Evolutionary conservation across 2,888 invertebrate genomes (phyloP).

Genomic region (Stegophylla sp.): DNA sequence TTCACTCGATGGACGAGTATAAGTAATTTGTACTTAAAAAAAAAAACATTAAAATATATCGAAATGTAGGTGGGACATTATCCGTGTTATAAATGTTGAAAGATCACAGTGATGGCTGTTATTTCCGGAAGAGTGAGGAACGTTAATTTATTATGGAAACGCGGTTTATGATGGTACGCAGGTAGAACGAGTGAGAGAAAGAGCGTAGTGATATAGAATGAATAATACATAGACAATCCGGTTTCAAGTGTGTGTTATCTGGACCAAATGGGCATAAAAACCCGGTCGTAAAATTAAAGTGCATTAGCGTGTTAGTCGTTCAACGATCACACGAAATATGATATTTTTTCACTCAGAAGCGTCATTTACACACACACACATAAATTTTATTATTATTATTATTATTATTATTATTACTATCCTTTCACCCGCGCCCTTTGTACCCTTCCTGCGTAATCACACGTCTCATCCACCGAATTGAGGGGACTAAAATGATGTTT

Average conservation of each 20-base stretch:
- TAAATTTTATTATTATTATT: not conserved
- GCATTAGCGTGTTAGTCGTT: slow-evolving; percentile 54
- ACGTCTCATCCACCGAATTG: not conserved
- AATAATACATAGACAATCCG: slow-evolving; percentile 31
- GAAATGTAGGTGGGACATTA: no score
- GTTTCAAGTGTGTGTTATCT: slow-evolving; percentile 34
- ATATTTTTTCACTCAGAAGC: slow-evolving; percentile 49
- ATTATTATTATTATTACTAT: not conserved
- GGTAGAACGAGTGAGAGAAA: no score
- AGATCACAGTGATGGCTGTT: no score
- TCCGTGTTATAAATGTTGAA: no score
- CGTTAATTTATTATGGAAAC: no score
- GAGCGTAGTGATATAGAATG: not conserved
- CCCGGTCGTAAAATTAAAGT: slow-evolving; percentile 53
- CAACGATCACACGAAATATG: slow-evolving; percentile 51
- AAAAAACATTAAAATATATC: no score
- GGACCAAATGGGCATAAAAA: slow-evolving; percentile 54
- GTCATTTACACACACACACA: not conserved
- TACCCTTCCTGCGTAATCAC: not conserved
- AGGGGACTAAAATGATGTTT: no score
- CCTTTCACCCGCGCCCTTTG: slow-evolving; percentile 15
- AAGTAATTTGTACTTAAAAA: no score
- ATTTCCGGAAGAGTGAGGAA: no score
- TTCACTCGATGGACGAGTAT: no score
- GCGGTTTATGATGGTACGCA: no score